Evolutionary conservation across 2,888 invertebrate genomes (phyloP).

Genomic region (Teinopalpus imperialis): DNA sequence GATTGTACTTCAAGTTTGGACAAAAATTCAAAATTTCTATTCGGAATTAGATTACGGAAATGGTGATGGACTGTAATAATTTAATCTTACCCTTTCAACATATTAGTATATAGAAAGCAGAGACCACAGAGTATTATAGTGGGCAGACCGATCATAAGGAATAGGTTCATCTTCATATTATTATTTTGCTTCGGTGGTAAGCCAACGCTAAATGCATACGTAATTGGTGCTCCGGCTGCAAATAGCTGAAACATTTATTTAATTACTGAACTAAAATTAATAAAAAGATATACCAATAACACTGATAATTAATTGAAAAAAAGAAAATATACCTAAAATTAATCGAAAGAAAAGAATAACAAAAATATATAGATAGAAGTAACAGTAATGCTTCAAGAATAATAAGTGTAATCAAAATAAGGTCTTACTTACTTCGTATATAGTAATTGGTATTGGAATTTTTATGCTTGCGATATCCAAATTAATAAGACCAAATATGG

Average conservation of each 20-base stretch:
- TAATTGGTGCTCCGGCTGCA: slow-evolving; percentile 71
- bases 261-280: too few relatives aligned
- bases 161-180: slow-evolving; percentile 55
- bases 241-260: slow-evolving; percentile 59
- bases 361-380: too few relatives aligned
- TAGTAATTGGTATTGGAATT: slow-evolving; percentile 68
- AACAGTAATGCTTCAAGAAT: too few relatives aligned
- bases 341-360: too few relatives aligned
- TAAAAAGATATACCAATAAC: too few relatives aligned
- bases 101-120: slow-evolving; percentile 72
- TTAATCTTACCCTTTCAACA: slow-evolving; percentile 73
- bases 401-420: too few relatives aligned
- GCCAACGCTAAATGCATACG: slow-evolving; percentile 65
- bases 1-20: too few relatives aligned
- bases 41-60: too few relatives aligned
- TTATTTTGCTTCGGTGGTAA: slow-evolving; percentile 56
- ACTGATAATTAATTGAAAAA: too few relatives aligned
- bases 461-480: slow-evolving; percentile 71
- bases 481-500: slow-evolving; percentile 72
- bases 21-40: too few relatives aligned
- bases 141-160: slow-evolving; percentile 62
- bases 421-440: slow-evolving; percentile 73
- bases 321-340: too few relatives aligned
- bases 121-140: slow-evolving; percentile 58
- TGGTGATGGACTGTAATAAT: too few relatives aligned